Percentiles rank a stretch among this genome's conserved stretches.
phyloP scores from a whole-genome alignment of 2,888 invertebrate genomes.

The Rhaphigaster nebulosa region DNA sequence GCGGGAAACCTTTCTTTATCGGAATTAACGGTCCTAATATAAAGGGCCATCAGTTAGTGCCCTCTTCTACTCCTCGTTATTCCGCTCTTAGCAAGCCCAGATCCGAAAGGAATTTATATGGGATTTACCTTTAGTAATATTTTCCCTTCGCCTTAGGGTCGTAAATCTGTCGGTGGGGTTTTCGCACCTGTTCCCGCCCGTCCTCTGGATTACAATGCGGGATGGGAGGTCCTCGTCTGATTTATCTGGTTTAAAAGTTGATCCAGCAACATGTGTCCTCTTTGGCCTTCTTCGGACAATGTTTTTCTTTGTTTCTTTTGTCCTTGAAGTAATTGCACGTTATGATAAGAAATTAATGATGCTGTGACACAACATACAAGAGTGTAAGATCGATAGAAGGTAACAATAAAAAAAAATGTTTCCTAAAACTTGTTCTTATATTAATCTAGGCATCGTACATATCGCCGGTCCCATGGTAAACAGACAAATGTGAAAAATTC shows the following conservation, averaged over 20 bases:
- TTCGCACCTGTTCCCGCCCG: constrained; percentile 44
- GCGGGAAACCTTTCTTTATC: constrained; percentile 53
- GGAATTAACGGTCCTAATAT: constrained; percentile 46
- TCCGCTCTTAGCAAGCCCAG: constrained; percentile 10
- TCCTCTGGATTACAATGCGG: constrained; percentile 34
- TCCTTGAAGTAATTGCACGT: neutral
- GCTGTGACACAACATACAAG: neutral
- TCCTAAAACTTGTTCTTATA: too few relatives aligned
- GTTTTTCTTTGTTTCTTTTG: neutral
- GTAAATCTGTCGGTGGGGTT: constrained; percentile 43
- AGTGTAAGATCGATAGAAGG: too few relatives aligned
- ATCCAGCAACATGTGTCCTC: constrained; percentile 19
- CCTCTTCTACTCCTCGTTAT: constrained; percentile 38
- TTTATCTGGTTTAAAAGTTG: constrained; percentile 41
- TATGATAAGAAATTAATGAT: neutral
- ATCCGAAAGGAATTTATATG: constrained; percentile 49
- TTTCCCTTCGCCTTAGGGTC: constrained; percentile 41
- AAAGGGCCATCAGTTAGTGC: constrained; percentile 43
- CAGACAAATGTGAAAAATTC: too few relatives aligned
- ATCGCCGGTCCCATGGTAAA: too few relatives aligned
- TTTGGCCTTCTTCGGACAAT: neutral
- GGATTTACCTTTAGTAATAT: constrained; percentile 49
- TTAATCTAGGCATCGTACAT: too few relatives aligned
- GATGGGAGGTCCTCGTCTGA: neutral
- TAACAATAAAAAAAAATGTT: too few relatives aligned